Evolutionary conservation across 2,888 invertebrate species (phyloP).

Genomic region (Orthosia gracilis): DNA sequence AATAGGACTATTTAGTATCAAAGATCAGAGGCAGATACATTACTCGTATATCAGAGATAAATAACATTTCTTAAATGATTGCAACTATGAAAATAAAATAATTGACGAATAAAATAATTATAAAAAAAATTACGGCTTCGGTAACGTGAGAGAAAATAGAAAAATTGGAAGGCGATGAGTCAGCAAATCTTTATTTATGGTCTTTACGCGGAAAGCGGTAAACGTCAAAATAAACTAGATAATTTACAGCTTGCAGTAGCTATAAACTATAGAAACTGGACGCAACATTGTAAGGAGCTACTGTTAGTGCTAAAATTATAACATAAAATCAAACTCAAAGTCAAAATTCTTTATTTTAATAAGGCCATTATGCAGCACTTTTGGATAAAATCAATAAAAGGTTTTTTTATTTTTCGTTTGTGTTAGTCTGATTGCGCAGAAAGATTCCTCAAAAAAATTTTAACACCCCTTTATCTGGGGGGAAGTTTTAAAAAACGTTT

Average conservation of each 20-base stretch:
- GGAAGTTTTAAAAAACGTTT: too few relatives aligned
- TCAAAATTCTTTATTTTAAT: too few relatives aligned
- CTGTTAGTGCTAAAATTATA: neutral
- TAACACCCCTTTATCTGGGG: too few relatives aligned
- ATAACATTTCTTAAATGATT: neutral
- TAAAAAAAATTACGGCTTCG: neutral
- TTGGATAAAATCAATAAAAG: too few relatives aligned
- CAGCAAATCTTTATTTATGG: conserved; percentile 9
- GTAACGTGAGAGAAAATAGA: neutral
- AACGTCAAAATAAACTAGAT: conserved; percentile 13
- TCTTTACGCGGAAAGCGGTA: conserved; percentile 4
- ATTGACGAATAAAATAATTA: neutral
- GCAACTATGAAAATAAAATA: neutral
- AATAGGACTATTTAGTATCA: too few relatives aligned
- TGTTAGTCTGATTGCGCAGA: too few relatives aligned
- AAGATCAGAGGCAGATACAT: too few relatives aligned
- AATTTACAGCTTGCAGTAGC: conserved; percentile 3
- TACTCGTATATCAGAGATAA: neutral
- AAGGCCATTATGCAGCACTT: too few relatives aligned
- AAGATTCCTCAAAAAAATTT: too few relatives aligned
- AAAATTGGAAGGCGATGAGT: conserved; percentile 43
- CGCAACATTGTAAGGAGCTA: neutral
- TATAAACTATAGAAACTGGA: conserved; percentile 3
- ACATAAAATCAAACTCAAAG: too few relatives aligned
- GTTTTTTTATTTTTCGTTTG: too few relatives aligned